Percentiles rank a stretch among this genome's conserved stretches.
Evolutionary conservation across 2,888 invertebrate genomes (phyloP).

Genomic region (Meloe dianella): DNA sequence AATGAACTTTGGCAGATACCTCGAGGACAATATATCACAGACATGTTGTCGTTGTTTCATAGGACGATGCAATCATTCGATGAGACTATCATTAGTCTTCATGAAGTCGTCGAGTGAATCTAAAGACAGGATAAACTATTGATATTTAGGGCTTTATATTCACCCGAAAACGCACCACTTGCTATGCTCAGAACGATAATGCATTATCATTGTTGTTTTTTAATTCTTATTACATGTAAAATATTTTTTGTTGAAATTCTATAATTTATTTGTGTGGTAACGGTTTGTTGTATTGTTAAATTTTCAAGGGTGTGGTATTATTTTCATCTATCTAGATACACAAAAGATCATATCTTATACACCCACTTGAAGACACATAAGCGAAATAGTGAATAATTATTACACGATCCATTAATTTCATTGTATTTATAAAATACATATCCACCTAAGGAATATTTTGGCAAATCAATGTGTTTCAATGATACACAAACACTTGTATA

Average conservation of each 20-base stretch:
- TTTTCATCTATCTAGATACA: neutral
- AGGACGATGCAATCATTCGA: slow-evolving; percentile 46
- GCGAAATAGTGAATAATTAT: neutral
- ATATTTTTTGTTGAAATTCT: slow-evolving; percentile 38
- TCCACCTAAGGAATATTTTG: neutral
- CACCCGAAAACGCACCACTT: slow-evolving; percentile 22
- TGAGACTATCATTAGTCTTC: slow-evolving; percentile 50
- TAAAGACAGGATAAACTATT: slow-evolving; percentile 33
- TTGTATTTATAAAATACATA: neutral
- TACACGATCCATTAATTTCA: neutral
- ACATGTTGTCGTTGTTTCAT: slow-evolving; percentile 39
- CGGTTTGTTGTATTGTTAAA: slow-evolving; percentile 26
- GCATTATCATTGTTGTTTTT: slow-evolving; percentile 35
- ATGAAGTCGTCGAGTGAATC: slow-evolving; percentile 40
- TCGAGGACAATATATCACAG: slow-evolving; percentile 32
- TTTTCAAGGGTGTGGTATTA: slow-evolving; percentile 4
- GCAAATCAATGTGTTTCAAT: neutral
- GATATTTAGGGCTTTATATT: slow-evolving; percentile 36
- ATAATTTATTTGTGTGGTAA: slow-evolving; percentile 37
- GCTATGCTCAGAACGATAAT: slow-evolving; percentile 19
- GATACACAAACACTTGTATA: neutral
- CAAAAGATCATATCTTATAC: neutral
- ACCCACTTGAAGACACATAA: neutral
- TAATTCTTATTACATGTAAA: slow-evolving; percentile 33
- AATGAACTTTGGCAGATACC: neutral